Evolutionary conservation across 2,888 invertebrate genomes (phyloP), one percentile per base, ranked within the genome.

Genomic region (Sarcophaga rosellei): DNA sequence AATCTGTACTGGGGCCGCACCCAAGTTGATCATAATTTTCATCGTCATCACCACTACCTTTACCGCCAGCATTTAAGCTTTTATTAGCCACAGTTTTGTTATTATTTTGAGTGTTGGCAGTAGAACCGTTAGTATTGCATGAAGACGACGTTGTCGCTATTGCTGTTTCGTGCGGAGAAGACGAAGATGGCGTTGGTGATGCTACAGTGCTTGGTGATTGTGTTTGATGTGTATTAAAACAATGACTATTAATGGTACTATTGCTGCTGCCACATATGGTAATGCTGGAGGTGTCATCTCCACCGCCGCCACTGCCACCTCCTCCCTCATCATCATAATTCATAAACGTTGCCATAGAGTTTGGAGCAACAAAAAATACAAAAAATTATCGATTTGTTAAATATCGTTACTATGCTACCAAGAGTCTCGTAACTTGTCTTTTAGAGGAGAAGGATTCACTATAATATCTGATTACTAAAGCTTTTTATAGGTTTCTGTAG

Each of bases 171-270:
- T 45, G 84, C 72, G 88, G 84, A 79, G 88, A 84, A 81, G 88
- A 84, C 83, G 85, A 82, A 86, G 45, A 53, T 62, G 23, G n/a
- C 15, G 35, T 35, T 35, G 35, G 35, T 35, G 69, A 65, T 21
- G 45, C 47, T 72, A 76, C 25, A 70, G 47, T 72, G 63, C 88
- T 87, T 88, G 86, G 88, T 86, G 89, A 88, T 89, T 87, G 61
- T 65, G 78, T 75, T 44, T 83, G 72, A 53, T 85, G 83, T 17
- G 70, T 81, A 69, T 80, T 85, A 53, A 79, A 72, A 20, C 75
- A 72, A 78, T 70, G 85, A 81, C 79, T 84, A 74, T 76, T 85
- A 68, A 82, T 74, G 68, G 74, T 85, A 47, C 81, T 79, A 73
- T 47, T 75, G 65, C 80, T 74, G 70, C 81, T 85, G 23, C 73